A percentile compares a stretch with the other conserved stretches of the same genome.
phyloP scores from a whole-genome alignment of 2,888 invertebrate genomes.

The Meliscaeva auricollis region DNA sequence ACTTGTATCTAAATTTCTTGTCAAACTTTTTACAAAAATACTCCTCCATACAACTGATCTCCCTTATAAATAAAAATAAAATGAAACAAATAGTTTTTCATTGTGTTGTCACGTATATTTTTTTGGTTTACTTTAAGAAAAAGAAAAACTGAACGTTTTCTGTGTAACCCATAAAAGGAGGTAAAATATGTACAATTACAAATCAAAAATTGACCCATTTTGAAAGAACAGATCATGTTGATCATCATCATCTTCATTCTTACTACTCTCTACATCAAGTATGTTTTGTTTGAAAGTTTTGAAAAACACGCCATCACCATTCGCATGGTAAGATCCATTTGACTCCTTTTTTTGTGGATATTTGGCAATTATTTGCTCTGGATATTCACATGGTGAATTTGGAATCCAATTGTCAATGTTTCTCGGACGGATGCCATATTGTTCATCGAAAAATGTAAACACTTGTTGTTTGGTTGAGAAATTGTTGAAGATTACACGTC shows the following conservation, averaged over 20 bases:
- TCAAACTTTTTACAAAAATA: too few species aligned
- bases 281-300: constrained; percentile 78
- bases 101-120: too few species aligned
- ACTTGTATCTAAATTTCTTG: too few species aligned
- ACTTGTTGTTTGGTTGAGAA: constrained; percentile 89
- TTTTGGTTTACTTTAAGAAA: too few species aligned
- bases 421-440: constrained; percentile 85
- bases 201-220: constrained; percentile 67
- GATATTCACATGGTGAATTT: constrained; percentile 78
- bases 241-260: constrained; percentile 49
- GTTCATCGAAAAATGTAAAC: constrained; percentile 88
- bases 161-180: too few species aligned
- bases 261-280: neutral
- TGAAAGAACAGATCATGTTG: constrained; percentile 32
- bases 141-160: too few species aligned
- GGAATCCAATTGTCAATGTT: constrained; percentile 34
- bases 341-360: constrained; percentile 41
- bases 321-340: constrained; percentile 38
- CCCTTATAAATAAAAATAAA: too few species aligned
- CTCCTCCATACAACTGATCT: too few species aligned
- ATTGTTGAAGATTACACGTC: constrained; percentile 91
- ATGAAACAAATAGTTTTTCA: too few species aligned
- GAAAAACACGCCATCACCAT: constrained; percentile 80
- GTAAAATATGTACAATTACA: constrained; percentile 8
- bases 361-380: constrained; percentile 50